phyloP scores from a whole-genome alignment of 2,113 vertebrate species.

The Sporophila hypoxantha region DNA sequence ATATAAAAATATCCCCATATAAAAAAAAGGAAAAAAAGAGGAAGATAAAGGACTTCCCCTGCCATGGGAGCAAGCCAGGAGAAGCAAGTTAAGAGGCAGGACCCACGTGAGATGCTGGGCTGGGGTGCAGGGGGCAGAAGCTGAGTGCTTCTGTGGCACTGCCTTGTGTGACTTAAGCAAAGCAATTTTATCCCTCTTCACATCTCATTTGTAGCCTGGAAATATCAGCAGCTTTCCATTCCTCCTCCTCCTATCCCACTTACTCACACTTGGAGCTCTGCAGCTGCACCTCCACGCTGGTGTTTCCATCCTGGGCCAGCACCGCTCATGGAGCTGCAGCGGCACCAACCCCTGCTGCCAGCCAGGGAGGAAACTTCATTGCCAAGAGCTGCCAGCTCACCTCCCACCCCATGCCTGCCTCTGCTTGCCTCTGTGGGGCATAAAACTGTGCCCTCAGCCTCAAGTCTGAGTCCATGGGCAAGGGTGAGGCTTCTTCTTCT shows the following conservation, averaged over 20 bases:
- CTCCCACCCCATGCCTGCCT: rapidly evolving
- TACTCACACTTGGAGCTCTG: neutral
- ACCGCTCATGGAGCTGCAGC: neutral
- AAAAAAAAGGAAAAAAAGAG: neutral
- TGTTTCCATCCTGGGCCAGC: neutral
- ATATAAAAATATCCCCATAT: neutral
- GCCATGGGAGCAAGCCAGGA: rapidly evolving
- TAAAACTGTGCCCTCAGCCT: neutral
- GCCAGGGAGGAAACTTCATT: rapidly evolving
- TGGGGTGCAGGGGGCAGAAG: neutral
- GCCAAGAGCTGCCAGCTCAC: neutral
- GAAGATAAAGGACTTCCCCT: neutral
- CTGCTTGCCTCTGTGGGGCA: neutral
- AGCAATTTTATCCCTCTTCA: neutral
- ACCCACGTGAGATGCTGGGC: rapidly evolving
- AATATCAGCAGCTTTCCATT: too few species aligned
- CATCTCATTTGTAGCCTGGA: too few species aligned
- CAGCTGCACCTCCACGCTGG: neutral
- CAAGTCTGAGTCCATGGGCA: rapidly evolving
- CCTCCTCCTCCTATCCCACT: neutral
- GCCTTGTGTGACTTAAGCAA: neutral
- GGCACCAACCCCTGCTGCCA: neutral
- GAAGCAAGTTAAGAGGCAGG: neutral
- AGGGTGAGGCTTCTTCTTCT: neutral
- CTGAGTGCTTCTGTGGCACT: neutral